These are phyloP conservation scores for Shinisaurus crocodilurus DNA, from an alignment of 2,113 vertebrate genomes.

Conservation along the genomic window DNA sequence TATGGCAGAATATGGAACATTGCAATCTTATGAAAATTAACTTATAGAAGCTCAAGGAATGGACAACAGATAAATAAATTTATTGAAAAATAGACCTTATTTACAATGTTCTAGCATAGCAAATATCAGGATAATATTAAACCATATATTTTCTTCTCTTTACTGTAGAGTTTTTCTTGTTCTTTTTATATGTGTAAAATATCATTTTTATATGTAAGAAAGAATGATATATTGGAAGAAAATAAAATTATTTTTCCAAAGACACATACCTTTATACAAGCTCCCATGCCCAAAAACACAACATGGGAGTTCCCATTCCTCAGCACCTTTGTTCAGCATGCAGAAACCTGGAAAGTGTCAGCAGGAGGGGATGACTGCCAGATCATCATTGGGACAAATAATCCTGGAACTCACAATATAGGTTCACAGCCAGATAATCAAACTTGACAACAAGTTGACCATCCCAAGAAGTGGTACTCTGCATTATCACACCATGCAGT, in stretches of 20 bases:
- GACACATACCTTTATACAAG: constrained; percentile 87
- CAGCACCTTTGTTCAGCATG: constrained; percentile 81
- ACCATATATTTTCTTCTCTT: no score
- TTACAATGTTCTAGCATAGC: no score
- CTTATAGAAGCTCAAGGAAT: no score
- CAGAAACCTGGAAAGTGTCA: constrained; percentile 82
- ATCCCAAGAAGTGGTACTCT: constrained; percentile 7
- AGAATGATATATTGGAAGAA: no score
- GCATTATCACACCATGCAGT: constrained; percentile 23
- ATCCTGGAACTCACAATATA: constrained; percentile 61
- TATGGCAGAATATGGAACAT: no score
- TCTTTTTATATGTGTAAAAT: no score
- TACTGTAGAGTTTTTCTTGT: no score
- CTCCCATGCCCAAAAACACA: constrained; percentile 85
- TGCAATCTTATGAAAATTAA: no score
- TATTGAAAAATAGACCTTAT: neutral
- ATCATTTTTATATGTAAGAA: no score
- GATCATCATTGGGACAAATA: constrained; percentile 74
- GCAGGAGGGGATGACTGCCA: constrained; percentile 84
- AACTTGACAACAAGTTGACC: constrained; percentile 31
- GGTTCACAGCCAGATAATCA: constrained; percentile 16
- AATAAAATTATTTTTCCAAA: no score
- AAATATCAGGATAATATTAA: no score
- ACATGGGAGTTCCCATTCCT: constrained; percentile 82
- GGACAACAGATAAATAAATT: neutral